Percentiles rank a stretch among this genome's conserved stretches.
phyloP scores from a whole-genome alignment of 2,113 vertebrate species.

The Dromaius novaehollandiae region DNA sequence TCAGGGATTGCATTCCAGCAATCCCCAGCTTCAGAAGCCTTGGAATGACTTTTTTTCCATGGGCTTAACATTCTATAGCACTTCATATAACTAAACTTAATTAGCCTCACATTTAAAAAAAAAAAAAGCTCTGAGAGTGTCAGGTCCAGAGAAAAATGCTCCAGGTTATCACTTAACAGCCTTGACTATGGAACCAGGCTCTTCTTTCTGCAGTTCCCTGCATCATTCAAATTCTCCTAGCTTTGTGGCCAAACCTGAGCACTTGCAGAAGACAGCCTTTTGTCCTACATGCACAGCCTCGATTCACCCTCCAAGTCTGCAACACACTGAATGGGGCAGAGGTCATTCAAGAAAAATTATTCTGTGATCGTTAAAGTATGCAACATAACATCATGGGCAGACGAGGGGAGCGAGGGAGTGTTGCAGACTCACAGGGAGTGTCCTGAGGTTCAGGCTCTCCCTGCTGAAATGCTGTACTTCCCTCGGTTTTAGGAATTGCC shows the following conservation, averaged over 20 bases:
- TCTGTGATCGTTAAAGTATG: constrained; percentile 63
- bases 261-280: not conserved
- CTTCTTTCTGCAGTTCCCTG: not conserved
- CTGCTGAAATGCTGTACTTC: constrained; percentile 41
- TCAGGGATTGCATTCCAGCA: too few relatives aligned
- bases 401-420: constrained; percentile 28
- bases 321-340: constrained; percentile 20
- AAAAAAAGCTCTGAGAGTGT: not conserved
- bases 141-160: not conserved
- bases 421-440: constrained; percentile 60
- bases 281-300: not conserved
- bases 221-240: not conserved
- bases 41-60: not conserved
- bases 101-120: not conserved
- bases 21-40: not conserved
- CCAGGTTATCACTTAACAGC: not conserved
- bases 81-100: not conserved
- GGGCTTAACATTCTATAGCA: not conserved
- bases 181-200: not conserved
- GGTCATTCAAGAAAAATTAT: constrained; percentile 27
- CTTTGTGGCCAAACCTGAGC: not conserved
- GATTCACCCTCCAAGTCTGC: constrained; percentile 5
- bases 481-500: constrained; percentile 41
- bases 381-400: constrained; percentile 54
- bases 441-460: constrained; percentile 45